These are phyloP conservation scores for Hylaeus volcanicus DNA, from an alignment of 1,140 invertebrate species.

Conservation along the genomic window DNA sequence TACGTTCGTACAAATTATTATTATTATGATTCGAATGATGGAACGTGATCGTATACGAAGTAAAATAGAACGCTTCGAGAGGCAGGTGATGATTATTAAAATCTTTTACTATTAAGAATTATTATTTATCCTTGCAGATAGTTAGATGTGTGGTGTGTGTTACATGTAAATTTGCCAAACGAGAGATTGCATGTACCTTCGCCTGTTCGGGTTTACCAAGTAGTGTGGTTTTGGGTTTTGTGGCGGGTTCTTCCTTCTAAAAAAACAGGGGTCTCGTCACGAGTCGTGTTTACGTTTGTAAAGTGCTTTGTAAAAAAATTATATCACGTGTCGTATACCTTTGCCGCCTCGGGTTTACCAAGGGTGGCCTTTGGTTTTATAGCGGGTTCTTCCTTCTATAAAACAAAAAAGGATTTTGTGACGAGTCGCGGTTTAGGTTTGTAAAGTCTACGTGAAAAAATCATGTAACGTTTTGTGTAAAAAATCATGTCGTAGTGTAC, in stretches of 20 bases:
- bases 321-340: constrained; percentile 62
- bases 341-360: constrained; percentile 63
- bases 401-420: constrained; percentile 21
- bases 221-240: constrained; percentile 54
- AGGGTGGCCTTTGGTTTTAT: constrained; percentile 53
- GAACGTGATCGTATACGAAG: too few species aligned
- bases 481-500: constrained; percentile 69
- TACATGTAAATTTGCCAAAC: background rate
- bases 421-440: background rate
- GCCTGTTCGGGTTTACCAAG: constrained; percentile 60
- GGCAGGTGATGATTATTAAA: too few species aligned
- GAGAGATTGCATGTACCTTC: constrained; percentile 66
- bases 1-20: background rate
- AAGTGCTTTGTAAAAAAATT: background rate
- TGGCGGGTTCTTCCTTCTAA: constrained; percentile 59
- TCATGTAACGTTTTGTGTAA: background rate
- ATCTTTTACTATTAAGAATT: too few species aligned
- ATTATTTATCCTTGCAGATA: background rate
- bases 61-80: too few species aligned
- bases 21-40: background rate
- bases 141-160: constrained; percentile 1
- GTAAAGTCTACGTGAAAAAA: too few species aligned
- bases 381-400: constrained; percentile 56
- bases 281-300: background rate
- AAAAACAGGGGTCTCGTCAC: constrained; percentile 19